Evolutionary conservation across 2,797 vertebrate genomes (phyloP), one percentile per base, ranked within the genome.

Genomic region (Octomys mimax): DNA sequence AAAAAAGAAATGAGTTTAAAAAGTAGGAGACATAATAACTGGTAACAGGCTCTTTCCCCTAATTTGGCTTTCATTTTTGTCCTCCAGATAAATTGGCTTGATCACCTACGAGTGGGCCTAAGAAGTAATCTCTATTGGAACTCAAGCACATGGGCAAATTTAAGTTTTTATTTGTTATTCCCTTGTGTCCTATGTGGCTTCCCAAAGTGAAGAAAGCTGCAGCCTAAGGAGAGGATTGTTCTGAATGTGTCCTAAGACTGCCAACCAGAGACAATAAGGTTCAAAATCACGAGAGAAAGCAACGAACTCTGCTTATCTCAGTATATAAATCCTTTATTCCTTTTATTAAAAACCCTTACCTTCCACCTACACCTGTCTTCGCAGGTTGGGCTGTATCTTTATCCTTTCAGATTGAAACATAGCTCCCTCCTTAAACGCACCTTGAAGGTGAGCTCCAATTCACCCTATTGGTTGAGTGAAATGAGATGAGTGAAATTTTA

Each of bases 401-500:
- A 26, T 73, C 28, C 3, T 64, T 57, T 78, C 11, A 88, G 57
- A 77, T 88, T 93, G 31, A n/a, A 52, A 92, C 42, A 77, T 82
- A 61, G 3, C 26, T 22, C 92, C 24, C 12, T 91, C 62, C 18
- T 88, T 92, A 85, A 78, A 89, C 81, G 82, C 88, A 61, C 24
- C 46, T 85, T 81, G 59, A 61, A 89, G 39, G 13, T 92, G 19
- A 61, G 10, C 12, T 66, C 46, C n/a, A 84, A 28, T 84, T 90
- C 96, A 19, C 71, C 61, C 85, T 42, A 22, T 22, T 86, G 26
- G 31, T 39, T 86, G 52, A 91, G 9, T 75, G 39, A 96, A 96
- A 96, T 79, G 79, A 85, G 13, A 88, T 82, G 85, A 39, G 39
- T 39, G 39, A 39, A 39, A 39, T 39, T 39, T 39, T 39, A 39